Base-by-base conservation (phyloP, 2,797 vertebrate species). In the Takifugu rubripes region DNA sequence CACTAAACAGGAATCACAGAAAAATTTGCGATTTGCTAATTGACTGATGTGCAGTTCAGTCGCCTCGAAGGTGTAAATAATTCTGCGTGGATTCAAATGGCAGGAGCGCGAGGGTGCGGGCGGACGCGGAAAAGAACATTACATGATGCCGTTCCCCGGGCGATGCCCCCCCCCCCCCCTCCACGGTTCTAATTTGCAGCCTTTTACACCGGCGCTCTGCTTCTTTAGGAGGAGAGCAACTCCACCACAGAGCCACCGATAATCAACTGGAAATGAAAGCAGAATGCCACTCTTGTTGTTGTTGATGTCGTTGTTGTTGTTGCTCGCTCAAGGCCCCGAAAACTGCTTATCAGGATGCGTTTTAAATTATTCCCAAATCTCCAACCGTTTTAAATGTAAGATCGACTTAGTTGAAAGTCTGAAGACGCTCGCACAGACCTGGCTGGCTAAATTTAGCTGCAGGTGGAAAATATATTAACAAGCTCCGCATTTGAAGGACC, bases 21-120 rank as follows among this genome's bases (percentile, higher is more conserved):
- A 91, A 84, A 84, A 94, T 95, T 96, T 97, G 94, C 95, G 94
- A 97, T 97, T 96, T 94, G 93, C 94, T 98, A 98, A 98, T 98
- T 98, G 95, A 96, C 94, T 95, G 94, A 97, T 95, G 93, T 93
- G 92, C 91, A 92, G 94, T 95, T 96, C 94, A 95, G 93, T 90
- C 94, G 93, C 93, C 93, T 95, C 94, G 91, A 93, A 96, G 94
- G 93, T 96, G 94, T 97, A 96, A 97, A 98, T 97, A 97, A 96
- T 96, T 89, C 81, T 75, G 91, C 90, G 88, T 93, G 91, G 77
- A 90, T 90, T 86, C 74, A 82, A 81, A 85, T 75, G 77, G 77
- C n/a, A 84, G 75, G 83, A 80, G 76, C 52, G 73, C 77, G 75
- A 72, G 72, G 71, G 72, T 69, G 17, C 17, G 78, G 85, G 84